phyloP scores from a whole-genome alignment of 92 coral and sea anemone genomes.

The Umimayanthus chanpuru region DNA sequence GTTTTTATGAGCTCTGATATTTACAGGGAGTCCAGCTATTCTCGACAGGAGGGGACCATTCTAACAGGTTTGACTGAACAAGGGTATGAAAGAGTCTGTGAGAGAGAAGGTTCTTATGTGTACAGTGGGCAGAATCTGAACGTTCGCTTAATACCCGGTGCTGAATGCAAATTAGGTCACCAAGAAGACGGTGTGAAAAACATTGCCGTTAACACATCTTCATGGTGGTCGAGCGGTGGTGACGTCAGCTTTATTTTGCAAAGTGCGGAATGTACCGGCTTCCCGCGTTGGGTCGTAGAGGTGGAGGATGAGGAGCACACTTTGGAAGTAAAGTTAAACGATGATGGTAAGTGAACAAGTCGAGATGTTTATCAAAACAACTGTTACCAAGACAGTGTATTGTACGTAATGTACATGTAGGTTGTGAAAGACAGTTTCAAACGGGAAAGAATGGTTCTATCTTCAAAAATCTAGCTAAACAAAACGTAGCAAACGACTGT shows the following conservation, averaged over 20 bases:
- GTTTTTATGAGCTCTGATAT: slow-evolving; percentile 6
- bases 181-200: background rate
- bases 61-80: background rate
- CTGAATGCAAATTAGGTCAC: background rate
- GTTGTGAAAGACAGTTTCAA: no score
- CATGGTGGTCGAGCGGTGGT: slow-evolving; percentile 15
- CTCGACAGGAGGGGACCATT: background rate
- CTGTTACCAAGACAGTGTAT: no score
- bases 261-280: background rate
- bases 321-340: background rate
- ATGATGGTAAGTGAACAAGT: background rate
- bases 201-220: background rate
- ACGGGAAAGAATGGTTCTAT: no score
- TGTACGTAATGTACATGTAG: no score
- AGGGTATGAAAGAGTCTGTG: background rate
- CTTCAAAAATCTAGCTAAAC: no score
- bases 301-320: background rate
- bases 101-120: background rate
- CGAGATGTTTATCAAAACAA: no score
- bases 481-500: no score
- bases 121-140: background rate
- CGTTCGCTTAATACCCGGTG: background rate
- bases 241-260: background rate
- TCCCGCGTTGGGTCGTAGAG: background rate
- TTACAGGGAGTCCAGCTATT: slow-evolving; percentile 1